These are phyloP conservation scores for Drosophila mayri DNA, from an alignment of 1,140 invertebrate genomes.

Conservation along the genomic window DNA sequence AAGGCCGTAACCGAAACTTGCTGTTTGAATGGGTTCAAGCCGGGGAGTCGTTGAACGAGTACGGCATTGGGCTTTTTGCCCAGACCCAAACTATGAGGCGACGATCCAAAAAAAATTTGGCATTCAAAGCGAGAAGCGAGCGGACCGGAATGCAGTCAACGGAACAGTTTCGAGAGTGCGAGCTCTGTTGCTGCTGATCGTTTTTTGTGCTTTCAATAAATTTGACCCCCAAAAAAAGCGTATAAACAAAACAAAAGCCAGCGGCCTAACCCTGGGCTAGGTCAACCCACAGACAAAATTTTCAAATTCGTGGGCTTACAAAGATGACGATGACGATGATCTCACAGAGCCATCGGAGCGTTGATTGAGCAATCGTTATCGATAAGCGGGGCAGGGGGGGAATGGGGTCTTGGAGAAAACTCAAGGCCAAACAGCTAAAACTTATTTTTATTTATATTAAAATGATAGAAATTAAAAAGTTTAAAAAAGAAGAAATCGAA, in stretches of 20 bases:
- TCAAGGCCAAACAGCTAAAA: not conserved
- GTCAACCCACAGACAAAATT: slow-evolving; percentile 34
- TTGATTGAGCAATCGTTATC: slow-evolving; percentile 16
- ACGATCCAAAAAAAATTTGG: slow-evolving; percentile 41
- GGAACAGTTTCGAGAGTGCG: slow-evolving; percentile 58
- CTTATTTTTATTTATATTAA: not conserved
- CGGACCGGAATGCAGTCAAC: slow-evolving; percentile 66
- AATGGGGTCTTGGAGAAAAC: not conserved
- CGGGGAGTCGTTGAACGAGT: slow-evolving; percentile 62
- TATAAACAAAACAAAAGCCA: slow-evolving; percentile 55
- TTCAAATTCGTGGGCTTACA: not conserved
- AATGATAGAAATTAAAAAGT: not conserved
- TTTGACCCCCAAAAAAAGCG: slow-evolving; percentile 69
- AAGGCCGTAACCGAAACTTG: slow-evolving; percentile 5
- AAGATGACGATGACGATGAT: slow-evolving; percentile 4
- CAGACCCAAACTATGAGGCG: slow-evolving; percentile 19
- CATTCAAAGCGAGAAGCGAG: slow-evolving; percentile 29
- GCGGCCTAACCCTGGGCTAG: slow-evolving; percentile 49
- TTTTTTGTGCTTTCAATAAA: slow-evolving; percentile 50
- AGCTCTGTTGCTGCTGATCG: slow-evolving; percentile 13
- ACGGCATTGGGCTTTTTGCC: slow-evolving; percentile 58
- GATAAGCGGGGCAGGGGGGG: not conserved
- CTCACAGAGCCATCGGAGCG: slow-evolving; percentile 9
- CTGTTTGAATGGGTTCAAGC: slow-evolving; percentile 31
- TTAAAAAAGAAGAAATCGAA: not conserved